Evolutionary conservation across 2,888 invertebrate genomes (phyloP), one percentile per base, ranked within the genome.

Genomic region (Tetheella fluctuosa): DNA sequence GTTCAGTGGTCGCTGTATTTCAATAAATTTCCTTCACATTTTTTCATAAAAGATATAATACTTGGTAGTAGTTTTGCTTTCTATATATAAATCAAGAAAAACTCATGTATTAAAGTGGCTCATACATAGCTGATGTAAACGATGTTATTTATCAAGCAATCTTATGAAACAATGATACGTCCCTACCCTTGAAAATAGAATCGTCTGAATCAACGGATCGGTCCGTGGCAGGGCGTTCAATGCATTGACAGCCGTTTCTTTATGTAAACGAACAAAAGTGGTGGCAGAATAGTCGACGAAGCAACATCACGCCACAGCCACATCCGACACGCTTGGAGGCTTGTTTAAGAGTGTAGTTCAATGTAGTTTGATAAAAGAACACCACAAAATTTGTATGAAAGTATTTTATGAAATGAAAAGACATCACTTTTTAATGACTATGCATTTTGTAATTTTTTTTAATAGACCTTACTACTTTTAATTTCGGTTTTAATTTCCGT

Each of bases 181-280:
- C 34, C 13, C 34, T 34, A 34, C 20, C 20, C 48, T 48, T 48
- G 48, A 71, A 67, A 66, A 67, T 56, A 54, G 58, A 61, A 62
- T 52, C 54, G 71, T 64, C 48, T 39, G 20, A 20, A 48, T 48
- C 48, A 48, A 48, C 17, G 48, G 48, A 48, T 48, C 48, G 58
- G 54, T 59, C 48, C 59, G 37, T 56, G 57, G 59, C 54, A 53
- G 64, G 59, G 63, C 28, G 64, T 69, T 72, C 66, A 60, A 68
- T 58, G 59, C 60, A 55, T 56, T 74, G 74, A 68, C 68, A 70
- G 69, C 57, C 69, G 71, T 71, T 81, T 79, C 80, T 82, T 79
- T 82, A 73, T 74, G 65, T 60, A 59, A 61, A 60, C 62, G 72
- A 78, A 84, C 81, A 82, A 84, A 81, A 48, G 48, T 48, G 78